Conservation (phyloP, 2,113 vertebrate genomes). For the Platysteira castanea region DNA sequence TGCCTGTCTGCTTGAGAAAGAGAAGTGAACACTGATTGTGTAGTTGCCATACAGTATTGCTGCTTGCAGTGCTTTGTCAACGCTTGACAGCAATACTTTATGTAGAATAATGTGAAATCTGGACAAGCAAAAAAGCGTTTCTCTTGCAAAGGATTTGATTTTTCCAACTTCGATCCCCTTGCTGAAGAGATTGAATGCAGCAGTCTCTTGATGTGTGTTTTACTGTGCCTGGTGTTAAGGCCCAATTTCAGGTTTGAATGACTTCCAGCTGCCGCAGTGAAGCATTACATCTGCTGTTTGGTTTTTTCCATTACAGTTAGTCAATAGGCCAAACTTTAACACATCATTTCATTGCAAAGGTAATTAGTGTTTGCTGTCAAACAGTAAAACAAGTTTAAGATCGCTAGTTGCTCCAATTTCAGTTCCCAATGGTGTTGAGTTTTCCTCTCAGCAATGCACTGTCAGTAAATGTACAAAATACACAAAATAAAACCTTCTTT, state of each 20-base stretch:
- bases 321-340: neutral
- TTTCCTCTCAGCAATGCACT: neutral
- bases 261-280: neutral
- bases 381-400: neutral
- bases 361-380: conserved; percentile 3
- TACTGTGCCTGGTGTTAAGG: neutral
- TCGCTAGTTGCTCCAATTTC: neutral
- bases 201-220: neutral
- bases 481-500: neutral
- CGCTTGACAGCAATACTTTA: neutral
- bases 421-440: neutral
- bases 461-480: neutral
- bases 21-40: neutral
- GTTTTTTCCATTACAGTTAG: neutral
- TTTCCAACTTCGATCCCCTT: neutral
- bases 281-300: neutral
- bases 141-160: neutral
- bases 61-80: neutral
- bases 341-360: neutral
- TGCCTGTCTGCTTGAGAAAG: neutral
- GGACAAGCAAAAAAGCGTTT: neutral
- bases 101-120: neutral
- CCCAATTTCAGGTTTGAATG: neutral
- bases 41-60: neutral
- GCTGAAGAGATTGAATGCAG: neutral